Conservation (phyloP, 2,888 invertebrate species). For the Polymixis lichenea region DNA sequence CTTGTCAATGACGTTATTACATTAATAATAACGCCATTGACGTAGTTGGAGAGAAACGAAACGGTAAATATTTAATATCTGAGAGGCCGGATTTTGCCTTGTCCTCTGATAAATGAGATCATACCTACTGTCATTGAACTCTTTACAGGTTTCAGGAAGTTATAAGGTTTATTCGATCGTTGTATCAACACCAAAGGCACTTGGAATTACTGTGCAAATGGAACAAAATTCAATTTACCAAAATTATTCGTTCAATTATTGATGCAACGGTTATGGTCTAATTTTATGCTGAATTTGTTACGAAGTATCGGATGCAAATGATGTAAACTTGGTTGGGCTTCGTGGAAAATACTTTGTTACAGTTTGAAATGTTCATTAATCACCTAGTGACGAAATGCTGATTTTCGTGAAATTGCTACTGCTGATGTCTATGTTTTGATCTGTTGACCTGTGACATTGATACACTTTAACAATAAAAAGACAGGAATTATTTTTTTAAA, state of each 20-base stretch:
- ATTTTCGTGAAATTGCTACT: constrained; percentile 26
- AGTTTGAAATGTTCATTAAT: constrained; percentile 25
- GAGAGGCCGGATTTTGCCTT: neutral
- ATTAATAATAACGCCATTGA: neutral
- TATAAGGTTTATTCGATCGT: neutral
- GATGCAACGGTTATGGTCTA: constrained; percentile 24
- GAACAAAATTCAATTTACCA: constrained; percentile 18
- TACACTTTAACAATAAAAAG: neutral
- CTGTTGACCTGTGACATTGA: constrained; percentile 33
- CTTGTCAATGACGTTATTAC: neutral
- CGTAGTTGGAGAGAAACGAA: neutral
- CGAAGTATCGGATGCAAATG: constrained; percentile 49
- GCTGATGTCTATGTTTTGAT: constrained; percentile 18
- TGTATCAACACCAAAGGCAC: neutral
- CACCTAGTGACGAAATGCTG: constrained; percentile 35
- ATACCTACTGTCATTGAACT: constrained; percentile 21
- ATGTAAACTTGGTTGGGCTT: constrained; percentile 34
- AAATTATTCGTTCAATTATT: neutral
- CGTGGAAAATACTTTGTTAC: constrained; percentile 15
- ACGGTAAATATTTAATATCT: neutral
- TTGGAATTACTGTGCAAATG: neutral
- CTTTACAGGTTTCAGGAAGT: constrained; percentile 22
- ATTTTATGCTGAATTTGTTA: constrained; percentile 37
- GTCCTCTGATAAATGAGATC: constrained; percentile 30
- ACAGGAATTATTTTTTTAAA: constrained; percentile 1